phyloP scores from a whole-genome alignment of 2,888 invertebrate genomes.

The Philereme transversata region DNA sequence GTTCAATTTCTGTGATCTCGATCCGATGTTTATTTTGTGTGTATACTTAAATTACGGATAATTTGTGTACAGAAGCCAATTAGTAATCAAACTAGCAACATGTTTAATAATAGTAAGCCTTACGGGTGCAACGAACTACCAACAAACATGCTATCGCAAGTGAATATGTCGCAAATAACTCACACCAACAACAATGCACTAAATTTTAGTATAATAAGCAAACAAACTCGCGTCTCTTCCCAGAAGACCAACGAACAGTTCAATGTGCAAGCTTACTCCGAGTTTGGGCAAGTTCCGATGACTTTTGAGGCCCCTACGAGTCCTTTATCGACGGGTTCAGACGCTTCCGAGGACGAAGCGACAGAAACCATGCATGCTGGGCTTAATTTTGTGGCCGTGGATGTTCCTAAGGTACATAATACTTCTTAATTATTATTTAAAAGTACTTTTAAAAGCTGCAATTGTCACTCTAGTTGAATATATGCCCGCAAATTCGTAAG shows the following conservation, averaged over 20 bases:
- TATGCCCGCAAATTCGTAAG: no score
- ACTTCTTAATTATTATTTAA: background rate
- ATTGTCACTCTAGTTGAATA: background rate
- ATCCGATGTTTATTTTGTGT: background rate
- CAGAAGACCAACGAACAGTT: conserved; percentile 51
- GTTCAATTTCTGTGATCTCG: background rate
- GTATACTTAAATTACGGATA: background rate
- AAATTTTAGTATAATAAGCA: conserved; percentile 62
- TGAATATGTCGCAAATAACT: conserved; percentile 49
- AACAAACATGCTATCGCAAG: conserved; percentile 58
- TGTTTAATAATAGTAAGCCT: conserved; percentile 73
- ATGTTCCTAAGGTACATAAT: conserved; percentile 24
- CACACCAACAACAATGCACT: conserved; percentile 55
- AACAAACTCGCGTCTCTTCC: conserved; percentile 46
- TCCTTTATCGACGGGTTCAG: conserved; percentile 4
- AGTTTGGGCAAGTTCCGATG: conserved; percentile 51
- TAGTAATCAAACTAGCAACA: conserved; percentile 38
- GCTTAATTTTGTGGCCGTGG: conserved; percentile 21
- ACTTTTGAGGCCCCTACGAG: conserved; percentile 40
- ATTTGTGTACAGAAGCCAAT: conserved; percentile 6
- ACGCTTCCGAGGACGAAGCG: background rate
- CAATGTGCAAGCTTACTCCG: conserved; percentile 54
- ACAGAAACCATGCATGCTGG: conserved; percentile 15
- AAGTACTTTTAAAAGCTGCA: background rate
- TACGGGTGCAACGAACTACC: conserved; percentile 67